Evolutionary conservation across 2,113 vertebrate genomes (phyloP), one percentile per base, ranked within the genome.

Genomic region (Spizaetus ornatus): DNA sequence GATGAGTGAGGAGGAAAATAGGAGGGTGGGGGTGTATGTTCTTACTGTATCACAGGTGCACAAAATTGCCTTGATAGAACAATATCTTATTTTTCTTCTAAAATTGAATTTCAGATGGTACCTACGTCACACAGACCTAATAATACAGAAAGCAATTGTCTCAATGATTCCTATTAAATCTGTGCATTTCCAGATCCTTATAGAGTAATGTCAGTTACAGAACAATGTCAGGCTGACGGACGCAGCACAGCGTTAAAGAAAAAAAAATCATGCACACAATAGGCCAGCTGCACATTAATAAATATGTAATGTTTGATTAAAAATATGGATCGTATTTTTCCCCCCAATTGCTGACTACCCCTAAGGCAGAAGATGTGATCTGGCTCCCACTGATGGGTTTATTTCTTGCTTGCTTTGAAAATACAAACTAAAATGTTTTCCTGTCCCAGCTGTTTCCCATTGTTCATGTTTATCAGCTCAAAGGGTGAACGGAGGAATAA

Each of bases 241-340:
- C 97, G 96, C 97, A 94, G 91, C 95, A 48, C 97, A 94, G 92
- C 93, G 63, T 97, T 97, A 96, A 96, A 97, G 97, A 97, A 97
- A 94, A 96, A 96, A 97, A 96, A 97, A 95, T 88, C 85, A 87
- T 95, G 93, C 96, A 91, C 97, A 98, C 98, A 98, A 98, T 98
- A 96, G 97, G 96, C 98, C 98, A 98, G 98, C 98, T 98, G 98
- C 98, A 98, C 98, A 98, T 98, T 98, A 98, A 98, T 99, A 98
- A 98, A 98, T 98, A 98, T 98, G 98, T 98, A 98, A 98, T 98
- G 98, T 98, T 98, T 98, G 98, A 98, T 98, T 98, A 98, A 98
- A 98, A 98, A 98, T 98, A 98, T 98, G 98, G 97, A 98, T 98
- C 97, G 98, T 98, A 98, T 98, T 98, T 98, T 98, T 98, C 95